Base-by-base conservation (phyloP, 2,888 invertebrate genomes). In the Sarcophaga subvicina region DNA sequence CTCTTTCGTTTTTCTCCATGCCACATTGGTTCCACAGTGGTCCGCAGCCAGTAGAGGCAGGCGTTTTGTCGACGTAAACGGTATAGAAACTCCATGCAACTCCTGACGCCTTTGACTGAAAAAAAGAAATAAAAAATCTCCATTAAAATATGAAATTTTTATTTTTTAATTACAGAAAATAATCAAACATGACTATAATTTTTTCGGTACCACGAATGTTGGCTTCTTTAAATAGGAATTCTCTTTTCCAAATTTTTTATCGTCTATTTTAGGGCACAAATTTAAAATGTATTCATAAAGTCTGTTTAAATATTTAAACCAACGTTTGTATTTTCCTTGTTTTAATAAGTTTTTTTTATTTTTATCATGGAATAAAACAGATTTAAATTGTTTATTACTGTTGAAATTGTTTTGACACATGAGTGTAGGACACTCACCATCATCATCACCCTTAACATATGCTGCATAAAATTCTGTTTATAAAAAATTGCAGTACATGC, bases 321-420 rank as follows among this genome's bases (percentile, higher is more conserved):
- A 54, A 37, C n/a, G 47, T 60, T 66, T 77, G 17, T 66, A 20
- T 37, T 10, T 22, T 72, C 2, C 2, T 27, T 11, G 25, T 45
- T 54, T 60, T 4, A 2, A n/a, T 47, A n/a, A n/a, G 11, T 22
- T 27, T 20, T 63, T 63, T 45, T 47, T n/a, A 25, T 17, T 54
- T 59, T n/a, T 63, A 47, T 20, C 11, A 1, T 20, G 47, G 47
- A 83, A 78, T 78, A 63, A 22, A 25, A 49, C 70, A 80, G 62
- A 87, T 66, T 81, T 83, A 87, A 87, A 81, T 87, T 84, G 81
- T 87, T 84, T 87, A 87, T 87, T 79, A 81, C 87, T 84, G 62
- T 75, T 81, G 87, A 75, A 84, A 84, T 84, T 79, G 81, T 75
- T 63, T 83, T 67, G 75, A 67, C 75, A 87, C 67, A 27, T 63